phyloP scores from a whole-genome alignment of 2,113 vertebrate species.

The Microcebus lehilahytsara region DNA sequence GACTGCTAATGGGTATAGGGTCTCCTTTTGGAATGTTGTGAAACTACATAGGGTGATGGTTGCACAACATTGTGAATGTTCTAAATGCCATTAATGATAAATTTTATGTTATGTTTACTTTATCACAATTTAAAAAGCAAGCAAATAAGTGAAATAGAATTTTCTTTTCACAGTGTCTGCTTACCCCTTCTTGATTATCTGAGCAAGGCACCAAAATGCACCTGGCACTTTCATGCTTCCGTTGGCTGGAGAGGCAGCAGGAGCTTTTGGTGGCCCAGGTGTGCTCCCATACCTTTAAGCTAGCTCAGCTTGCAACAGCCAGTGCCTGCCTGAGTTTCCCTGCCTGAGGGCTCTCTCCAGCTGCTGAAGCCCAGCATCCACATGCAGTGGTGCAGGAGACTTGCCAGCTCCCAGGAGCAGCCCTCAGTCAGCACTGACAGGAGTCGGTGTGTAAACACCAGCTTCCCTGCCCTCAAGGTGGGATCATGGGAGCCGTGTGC shows the following conservation, averaged over 20 bases:
- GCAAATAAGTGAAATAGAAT: background rate
- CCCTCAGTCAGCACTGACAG: background rate
- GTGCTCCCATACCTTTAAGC: background rate
- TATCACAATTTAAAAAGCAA: background rate
- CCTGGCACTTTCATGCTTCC: background rate
- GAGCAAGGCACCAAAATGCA: accelerated
- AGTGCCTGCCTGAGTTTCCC: no score
- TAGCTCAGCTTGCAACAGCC: background rate
- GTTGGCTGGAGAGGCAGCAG: background rate
- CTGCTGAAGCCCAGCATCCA: background rate
- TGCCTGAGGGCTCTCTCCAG: background rate
- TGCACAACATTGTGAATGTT: background rate
- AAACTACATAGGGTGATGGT: background rate
- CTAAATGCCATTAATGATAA: background rate
- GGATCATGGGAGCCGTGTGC: accelerated
- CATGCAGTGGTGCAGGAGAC: accelerated
- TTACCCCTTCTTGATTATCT: background rate
- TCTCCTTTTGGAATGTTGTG: background rate
- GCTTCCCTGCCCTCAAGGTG: background rate
- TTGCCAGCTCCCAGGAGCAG: background rate
- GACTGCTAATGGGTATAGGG: background rate
- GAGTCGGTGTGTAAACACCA: no score
- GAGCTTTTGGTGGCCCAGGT: no score
- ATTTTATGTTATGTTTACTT: background rate
- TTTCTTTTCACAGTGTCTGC: background rate